phyloP scores from a whole-genome alignment of 2,888 invertebrate species.

The Chromoteleia sp. region DNA sequence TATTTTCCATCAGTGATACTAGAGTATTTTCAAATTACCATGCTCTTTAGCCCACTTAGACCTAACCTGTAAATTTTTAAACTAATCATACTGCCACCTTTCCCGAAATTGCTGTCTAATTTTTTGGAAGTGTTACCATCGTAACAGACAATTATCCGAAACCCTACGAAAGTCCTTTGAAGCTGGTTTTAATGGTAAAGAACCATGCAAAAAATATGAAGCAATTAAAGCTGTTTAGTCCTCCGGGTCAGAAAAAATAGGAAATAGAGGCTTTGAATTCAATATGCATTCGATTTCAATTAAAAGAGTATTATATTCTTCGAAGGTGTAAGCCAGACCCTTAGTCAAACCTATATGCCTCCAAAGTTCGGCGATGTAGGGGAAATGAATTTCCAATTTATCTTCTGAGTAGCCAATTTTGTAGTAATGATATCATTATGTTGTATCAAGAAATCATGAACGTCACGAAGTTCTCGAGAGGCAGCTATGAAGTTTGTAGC shows the following conservation, averaged over 20 bases:
- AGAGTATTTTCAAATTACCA: slow-evolving; percentile 8
- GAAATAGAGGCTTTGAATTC: slow-evolving; percentile 17
- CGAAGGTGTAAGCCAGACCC: slow-evolving; percentile 16
- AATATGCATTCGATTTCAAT: slow-evolving; percentile 31
- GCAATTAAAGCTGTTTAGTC: slow-evolving; percentile 10
- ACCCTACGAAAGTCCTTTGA: background rate
- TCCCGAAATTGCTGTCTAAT: slow-evolving; percentile 70
- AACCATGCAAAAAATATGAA: slow-evolving; percentile 33
- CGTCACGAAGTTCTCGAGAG: slow-evolving; percentile 10
- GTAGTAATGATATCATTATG: slow-evolving; percentile 1
- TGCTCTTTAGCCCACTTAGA: slow-evolving; percentile 60
- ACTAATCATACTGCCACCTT: slow-evolving; percentile 67
- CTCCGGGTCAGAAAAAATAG: slow-evolving; percentile 29
- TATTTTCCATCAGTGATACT: slow-evolving; percentile 12
- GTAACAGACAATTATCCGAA: background rate
- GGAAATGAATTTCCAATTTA: slow-evolving; percentile 3
- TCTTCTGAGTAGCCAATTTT: slow-evolving; percentile 5
- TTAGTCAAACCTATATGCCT: background rate
- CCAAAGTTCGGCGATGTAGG: background rate
- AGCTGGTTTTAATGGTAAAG: slow-evolving; percentile 2
- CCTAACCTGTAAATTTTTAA: slow-evolving; percentile 64
- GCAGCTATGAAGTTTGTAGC: slow-evolving; percentile 18
- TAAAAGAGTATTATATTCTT: slow-evolving; percentile 28
- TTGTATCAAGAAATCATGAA: slow-evolving; percentile 29
- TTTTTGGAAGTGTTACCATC: slow-evolving; percentile 24